Evolutionary conservation across 2,113 vertebrate species (phyloP).

Genomic region (Fulica atra): DNA sequence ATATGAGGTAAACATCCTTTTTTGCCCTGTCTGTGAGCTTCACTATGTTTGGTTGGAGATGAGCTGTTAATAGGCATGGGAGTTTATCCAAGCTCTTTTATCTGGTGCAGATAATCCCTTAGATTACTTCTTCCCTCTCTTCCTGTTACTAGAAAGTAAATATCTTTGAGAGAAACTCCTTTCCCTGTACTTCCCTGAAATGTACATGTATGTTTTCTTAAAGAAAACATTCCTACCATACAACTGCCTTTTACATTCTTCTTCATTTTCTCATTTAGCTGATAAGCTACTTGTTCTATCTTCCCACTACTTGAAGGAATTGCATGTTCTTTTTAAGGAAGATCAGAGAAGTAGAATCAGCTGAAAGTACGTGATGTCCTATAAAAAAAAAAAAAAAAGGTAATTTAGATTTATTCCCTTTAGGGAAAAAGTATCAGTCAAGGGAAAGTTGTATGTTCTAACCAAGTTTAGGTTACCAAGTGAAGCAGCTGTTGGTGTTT

Average conservation of each 20-base stretch:
- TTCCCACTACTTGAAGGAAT: neutral
- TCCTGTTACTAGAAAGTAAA: neutral
- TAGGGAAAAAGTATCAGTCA: neutral
- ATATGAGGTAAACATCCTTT: neutral
- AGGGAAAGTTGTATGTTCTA: neutral
- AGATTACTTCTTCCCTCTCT: slow-evolving; percentile 44
- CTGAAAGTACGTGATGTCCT: too few species aligned
- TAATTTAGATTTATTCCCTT: neutral
- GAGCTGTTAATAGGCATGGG: slow-evolving; percentile 50
- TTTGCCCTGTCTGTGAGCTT: neutral
- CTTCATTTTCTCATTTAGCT: neutral
- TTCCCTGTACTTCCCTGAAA: neutral
- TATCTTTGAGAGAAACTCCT: neutral
- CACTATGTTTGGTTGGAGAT: slow-evolving; percentile 27
- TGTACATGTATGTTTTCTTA: neutral
- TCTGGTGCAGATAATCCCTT: slow-evolving; percentile 60
- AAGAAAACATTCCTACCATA: neutral
- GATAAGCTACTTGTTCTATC: neutral
- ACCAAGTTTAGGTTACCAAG: neutral
- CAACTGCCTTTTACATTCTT: neutral
- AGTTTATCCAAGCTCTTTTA: slow-evolving; percentile 44
- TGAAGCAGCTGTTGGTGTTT: neutral
- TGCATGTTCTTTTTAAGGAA: rapidly evolving
- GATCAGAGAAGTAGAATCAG: neutral
- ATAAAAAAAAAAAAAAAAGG: too few species aligned